Evolutionary conservation across 1,140 invertebrate genomes (phyloP).

Genomic region (Medauroidea extradentata): DNA sequence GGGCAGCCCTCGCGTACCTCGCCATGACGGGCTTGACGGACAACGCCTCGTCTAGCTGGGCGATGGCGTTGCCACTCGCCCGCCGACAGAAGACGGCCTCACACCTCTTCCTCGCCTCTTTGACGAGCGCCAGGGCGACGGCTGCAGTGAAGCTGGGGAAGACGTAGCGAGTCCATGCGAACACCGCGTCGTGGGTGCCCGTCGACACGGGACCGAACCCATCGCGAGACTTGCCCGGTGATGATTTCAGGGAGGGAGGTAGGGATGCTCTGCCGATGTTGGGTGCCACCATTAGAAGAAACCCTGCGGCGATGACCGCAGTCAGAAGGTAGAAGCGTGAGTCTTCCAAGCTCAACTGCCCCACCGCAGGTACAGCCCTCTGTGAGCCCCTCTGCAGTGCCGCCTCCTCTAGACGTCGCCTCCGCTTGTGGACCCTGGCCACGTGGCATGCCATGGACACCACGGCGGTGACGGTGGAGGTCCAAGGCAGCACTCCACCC

Average conservation of each 20-base stretch:
- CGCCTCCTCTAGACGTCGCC: neutral
- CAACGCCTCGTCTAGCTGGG: neutral
- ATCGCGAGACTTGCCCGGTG: no score
- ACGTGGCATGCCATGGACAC: neutral
- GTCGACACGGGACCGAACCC: neutral
- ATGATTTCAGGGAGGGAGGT: neutral
- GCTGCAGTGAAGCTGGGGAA: conserved; percentile 13
- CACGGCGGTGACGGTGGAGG: neutral
- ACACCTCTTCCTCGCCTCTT: conserved; percentile 22
- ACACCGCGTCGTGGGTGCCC: conserved; percentile 16
- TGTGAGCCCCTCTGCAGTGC: neutral
- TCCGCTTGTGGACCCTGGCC: neutral
- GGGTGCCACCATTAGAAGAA: neutral
- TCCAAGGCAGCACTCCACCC: conserved; percentile 5
- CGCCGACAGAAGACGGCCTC: conserved; percentile 18
- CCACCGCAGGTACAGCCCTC: neutral
- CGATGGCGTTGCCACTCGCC: neutral
- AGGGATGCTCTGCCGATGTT: neutral
- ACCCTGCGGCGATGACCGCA: neutral
- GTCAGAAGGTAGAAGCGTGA: neutral
- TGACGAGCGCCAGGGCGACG: conserved; percentile 14
- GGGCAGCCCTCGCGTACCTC: conserved; percentile 3
- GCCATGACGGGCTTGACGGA: no score
- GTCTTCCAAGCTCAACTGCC: neutral
- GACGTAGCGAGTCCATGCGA: conserved; percentile 20